Conservation (phyloP, 2,888 invertebrate genomes). For the Plagodis pulveraria region DNA sequence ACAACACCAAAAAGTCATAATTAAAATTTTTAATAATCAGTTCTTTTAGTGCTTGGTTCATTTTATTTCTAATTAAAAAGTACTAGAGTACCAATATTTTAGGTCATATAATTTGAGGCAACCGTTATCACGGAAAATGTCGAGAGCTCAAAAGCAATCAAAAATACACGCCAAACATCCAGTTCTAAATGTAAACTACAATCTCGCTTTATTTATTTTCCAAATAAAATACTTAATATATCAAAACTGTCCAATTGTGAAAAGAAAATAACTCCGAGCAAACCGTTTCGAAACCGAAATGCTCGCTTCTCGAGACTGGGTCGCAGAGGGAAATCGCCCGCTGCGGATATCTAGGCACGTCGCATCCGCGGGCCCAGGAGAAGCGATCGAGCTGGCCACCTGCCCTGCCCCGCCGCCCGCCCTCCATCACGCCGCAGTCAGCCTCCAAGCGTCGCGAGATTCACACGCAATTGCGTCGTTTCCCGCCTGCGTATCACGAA, state of each 20-base stretch:
- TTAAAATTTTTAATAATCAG: too few species aligned
- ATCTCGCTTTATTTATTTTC: background rate
- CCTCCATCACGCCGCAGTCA: conserved; percentile 14
- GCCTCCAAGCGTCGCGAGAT: conserved; percentile 14
- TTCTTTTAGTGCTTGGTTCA: too few species aligned
- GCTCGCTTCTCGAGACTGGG: conserved; percentile 2
- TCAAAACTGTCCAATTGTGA: background rate
- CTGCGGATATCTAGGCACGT: conserved; percentile 51
- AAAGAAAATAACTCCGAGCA: conserved; percentile 1
- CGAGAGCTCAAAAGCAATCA: too few species aligned
- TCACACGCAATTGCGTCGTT: conserved; percentile 9
- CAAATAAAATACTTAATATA: background rate
- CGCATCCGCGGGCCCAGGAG: conserved; percentile 52
- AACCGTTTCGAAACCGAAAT: conserved; percentile 10
- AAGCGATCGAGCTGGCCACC: conserved; percentile 54
- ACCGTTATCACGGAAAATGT: too few species aligned
- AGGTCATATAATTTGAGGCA: too few species aligned
- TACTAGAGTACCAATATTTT: too few species aligned
- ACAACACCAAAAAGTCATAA: too few species aligned
- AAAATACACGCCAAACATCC: too few species aligned
- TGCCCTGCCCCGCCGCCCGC: conserved; percentile 49
- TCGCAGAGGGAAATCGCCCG: conserved; percentile 32
- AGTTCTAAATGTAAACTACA: too few species aligned
- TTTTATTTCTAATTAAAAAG: too few species aligned
- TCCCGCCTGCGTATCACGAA: conserved; percentile 11